phyloP scores from a whole-genome alignment of 1,140 invertebrate genomes.

The Delia radicum region DNA sequence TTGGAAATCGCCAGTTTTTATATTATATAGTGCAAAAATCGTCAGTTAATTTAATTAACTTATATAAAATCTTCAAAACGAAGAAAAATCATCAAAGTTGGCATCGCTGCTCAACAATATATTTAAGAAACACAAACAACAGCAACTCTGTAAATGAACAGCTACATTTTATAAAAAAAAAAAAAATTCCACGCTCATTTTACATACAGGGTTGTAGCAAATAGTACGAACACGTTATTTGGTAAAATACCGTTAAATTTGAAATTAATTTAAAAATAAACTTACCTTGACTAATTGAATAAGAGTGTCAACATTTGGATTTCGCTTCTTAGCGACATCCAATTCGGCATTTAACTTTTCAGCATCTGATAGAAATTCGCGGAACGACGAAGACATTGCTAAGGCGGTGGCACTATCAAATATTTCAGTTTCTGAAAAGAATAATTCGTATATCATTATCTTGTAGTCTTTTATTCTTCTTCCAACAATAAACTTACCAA shows the following conservation, averaged over 20 bases:
- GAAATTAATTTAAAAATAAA: background rate
- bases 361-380: slow-evolving; percentile 38
- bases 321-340: slow-evolving; percentile 31
- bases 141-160: background rate
- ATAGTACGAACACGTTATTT: background rate
- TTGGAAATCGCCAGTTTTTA: too few species aligned
- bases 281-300: slow-evolving; percentile 18
- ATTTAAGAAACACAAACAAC: too few species aligned
- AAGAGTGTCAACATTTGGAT: slow-evolving; percentile 29
- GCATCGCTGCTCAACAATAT: too few species aligned
- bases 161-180: too few species aligned
- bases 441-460: background rate
- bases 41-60: too few species aligned
- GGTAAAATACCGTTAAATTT: background rate
- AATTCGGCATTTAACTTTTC: slow-evolving; percentile 37
- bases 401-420: slow-evolving; percentile 30
- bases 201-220: background rate
- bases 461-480: background rate
- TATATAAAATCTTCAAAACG: too few species aligned
- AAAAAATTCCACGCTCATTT: background rate
- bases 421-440: slow-evolving; percentile 37
- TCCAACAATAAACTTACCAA: slow-evolving; percentile 38
- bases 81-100: too few species aligned
- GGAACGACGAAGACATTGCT: slow-evolving; percentile 34
- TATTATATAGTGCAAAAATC: too few species aligned